Evolutionary conservation across 2,113 vertebrate species (phyloP).

Genomic region (Struthidea cinerea): DNA sequence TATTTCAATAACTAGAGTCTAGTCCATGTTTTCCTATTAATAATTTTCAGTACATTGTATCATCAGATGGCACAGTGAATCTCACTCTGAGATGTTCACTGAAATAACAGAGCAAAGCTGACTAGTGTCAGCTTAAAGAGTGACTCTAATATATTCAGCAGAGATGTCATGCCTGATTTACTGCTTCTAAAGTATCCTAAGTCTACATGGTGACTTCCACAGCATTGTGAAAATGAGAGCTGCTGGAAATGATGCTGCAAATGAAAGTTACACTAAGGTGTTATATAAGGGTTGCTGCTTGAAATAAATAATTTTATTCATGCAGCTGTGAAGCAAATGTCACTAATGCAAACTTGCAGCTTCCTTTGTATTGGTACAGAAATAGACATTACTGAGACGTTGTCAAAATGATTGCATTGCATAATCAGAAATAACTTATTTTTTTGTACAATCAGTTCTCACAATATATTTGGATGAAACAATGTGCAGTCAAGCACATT

Average conservation of each 20-base stretch:
- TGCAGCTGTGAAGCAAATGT: conserved; percentile 1
- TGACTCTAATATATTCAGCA: not conserved
- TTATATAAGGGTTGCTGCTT: not conserved
- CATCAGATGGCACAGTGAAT: not conserved
- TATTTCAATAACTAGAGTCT: not conserved
- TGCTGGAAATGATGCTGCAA: not conserved
- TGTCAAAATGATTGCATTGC: not conserved
- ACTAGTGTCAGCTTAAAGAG: not conserved
- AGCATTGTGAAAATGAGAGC: not conserved
- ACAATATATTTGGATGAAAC: not conserved
- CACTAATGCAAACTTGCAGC: not conserved
- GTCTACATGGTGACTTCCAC: not conserved
- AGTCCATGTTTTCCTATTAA: not conserved
- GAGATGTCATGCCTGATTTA: not conserved
- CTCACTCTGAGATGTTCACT: not conserved
- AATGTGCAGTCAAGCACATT: not conserved
- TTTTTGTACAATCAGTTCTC: not conserved
- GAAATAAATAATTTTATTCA: conserved; percentile 16
- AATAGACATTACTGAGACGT: not conserved
- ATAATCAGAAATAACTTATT: not conserved
- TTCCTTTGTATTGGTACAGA: conserved; percentile 22
- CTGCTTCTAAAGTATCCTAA: not conserved
- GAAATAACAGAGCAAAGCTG: not conserved
- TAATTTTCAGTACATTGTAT: not conserved
- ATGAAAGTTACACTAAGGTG: not conserved